phyloP scores from a whole-genome alignment of 1,140 invertebrate species.

The Drosophila athabasca region DNA sequence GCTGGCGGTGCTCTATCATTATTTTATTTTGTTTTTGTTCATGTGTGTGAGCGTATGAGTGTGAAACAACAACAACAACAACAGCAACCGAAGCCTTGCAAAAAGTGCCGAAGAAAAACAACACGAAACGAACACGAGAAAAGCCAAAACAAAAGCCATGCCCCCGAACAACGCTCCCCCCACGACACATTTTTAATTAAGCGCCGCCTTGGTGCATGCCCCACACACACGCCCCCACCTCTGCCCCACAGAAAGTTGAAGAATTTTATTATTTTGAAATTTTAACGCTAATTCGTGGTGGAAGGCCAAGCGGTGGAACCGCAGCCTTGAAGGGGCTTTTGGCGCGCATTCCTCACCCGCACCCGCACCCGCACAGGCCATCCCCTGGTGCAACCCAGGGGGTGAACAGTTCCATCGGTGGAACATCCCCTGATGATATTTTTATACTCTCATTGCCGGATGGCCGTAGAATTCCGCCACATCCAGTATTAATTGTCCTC shows the following conservation, averaged over 20 bases:
- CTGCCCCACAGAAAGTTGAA: slow-evolving; percentile 15
- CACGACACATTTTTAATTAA: slow-evolving; percentile 43
- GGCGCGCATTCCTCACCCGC: not conserved
- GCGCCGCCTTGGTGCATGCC: slow-evolving; percentile 15
- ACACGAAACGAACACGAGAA: slow-evolving; percentile 31
- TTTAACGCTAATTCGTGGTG: slow-evolving; percentile 47
- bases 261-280: slow-evolving; percentile 51
- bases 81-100: not conserved
- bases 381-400: not conserved
- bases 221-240: not conserved
- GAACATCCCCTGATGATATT: no score
- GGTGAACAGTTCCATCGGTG: slow-evolving; percentile 2
- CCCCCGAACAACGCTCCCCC: not conserved
- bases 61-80: slow-evolving; percentile 11
- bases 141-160: slow-evolving; percentile 42
- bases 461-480: no score
- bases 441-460: no score
- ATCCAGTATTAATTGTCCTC: no score
- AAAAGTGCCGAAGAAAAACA: slow-evolving; percentile 47
- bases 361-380: not conserved
- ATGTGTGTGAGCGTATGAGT: slow-evolving; percentile 15
- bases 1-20: slow-evolving; percentile 18
- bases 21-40: slow-evolving; percentile 56
- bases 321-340: slow-evolving; percentile 10
- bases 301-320: slow-evolving; percentile 21